Base-by-base conservation (phyloP, 2,113 vertebrate genomes). In the Labeo rohita region DNA sequence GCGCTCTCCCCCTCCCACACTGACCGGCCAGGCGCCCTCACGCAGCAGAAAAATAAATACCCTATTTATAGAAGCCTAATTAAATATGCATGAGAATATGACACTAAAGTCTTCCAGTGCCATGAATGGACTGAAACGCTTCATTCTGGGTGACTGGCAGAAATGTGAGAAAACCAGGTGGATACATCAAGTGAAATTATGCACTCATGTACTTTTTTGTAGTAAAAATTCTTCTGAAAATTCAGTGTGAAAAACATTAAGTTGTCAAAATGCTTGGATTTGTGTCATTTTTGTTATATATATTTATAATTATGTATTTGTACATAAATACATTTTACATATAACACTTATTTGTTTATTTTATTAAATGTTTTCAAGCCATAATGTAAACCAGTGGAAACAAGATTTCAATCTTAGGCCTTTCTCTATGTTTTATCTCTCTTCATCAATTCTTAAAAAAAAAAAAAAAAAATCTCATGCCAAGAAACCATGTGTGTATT, bases 101-200 rank as follows among this genome's bases (percentile, higher is more conserved):
- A 79, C 85, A 70, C 70, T 63, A 34, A 82, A 87, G 77, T 72
- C 76, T 61, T 34, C 65, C 70, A 76, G 49, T 50, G 74, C 68
- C 36, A 61, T 59, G 65, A 87, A 84, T 80, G 43, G 81, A 76
- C 4, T 18, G 18, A 85, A 88, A 86, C 74, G 74, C 85, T 70
- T 50, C 65, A 77, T 81, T 84, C 81, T 68, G 59, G 63, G 47
- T 72, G 74, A 80, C 16, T 45, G 43, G 79, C 39, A 52, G 80
- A 82, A 82, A 59, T 61, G 54, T 45, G 77, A 80, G 56, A 68
- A 82, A 82, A 50, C 59, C n/a, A 16, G 7, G 79, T 81, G 23
- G 49, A 12, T 15, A 75, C n/a, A 75, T 28, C 74, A 15, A 76
- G 23, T 50, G 45, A 28, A 7, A 81, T 21, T 21, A 9, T 50